Evolutionary conservation across 2,113 vertebrate species (phyloP).

Genomic region (Choloepus hoffmanni): DNA sequence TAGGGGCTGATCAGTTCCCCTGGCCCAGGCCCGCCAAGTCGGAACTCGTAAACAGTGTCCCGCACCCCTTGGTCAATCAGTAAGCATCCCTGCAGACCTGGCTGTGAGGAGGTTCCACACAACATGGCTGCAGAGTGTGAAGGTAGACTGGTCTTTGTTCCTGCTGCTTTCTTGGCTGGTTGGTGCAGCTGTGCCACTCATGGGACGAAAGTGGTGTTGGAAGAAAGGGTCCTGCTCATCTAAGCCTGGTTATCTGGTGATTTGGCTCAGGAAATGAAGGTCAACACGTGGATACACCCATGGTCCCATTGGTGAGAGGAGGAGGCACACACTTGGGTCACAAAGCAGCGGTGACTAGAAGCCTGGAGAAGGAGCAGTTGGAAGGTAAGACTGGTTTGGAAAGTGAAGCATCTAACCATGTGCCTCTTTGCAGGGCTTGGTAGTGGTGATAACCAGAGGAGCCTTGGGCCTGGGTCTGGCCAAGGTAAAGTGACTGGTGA

Average conservation of each 20-base stretch:
- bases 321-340: neutral
- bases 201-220: neutral
- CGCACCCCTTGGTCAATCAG: neutral
- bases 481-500: constrained; percentile 91
- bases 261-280: constrained; percentile 27
- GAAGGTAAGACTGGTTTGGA: neutral
- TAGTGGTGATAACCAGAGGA: constrained; percentile 93
- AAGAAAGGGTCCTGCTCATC: constrained; percentile 1
- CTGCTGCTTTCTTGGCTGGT: neutral
- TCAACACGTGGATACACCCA: neutral
- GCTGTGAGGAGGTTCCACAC: fast-evolving
- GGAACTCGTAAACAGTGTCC: too few relatives aligned
- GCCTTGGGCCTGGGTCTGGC: constrained; percentile 94
- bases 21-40: too few relatives aligned
- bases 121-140: constrained; percentile 68
- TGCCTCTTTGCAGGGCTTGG: constrained; percentile 86
- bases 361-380: neutral
- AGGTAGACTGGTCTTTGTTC: neutral
- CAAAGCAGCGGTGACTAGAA: neutral
- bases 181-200: neutral
- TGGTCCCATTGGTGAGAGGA: neutral
- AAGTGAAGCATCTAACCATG: neutral
- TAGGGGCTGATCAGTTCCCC: too few relatives aligned
- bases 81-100: neutral
- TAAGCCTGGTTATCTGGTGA: neutral